Evolutionary conservation across 2,888 invertebrate genomes (phyloP).

Genomic region (Artemia sinica): DNA sequence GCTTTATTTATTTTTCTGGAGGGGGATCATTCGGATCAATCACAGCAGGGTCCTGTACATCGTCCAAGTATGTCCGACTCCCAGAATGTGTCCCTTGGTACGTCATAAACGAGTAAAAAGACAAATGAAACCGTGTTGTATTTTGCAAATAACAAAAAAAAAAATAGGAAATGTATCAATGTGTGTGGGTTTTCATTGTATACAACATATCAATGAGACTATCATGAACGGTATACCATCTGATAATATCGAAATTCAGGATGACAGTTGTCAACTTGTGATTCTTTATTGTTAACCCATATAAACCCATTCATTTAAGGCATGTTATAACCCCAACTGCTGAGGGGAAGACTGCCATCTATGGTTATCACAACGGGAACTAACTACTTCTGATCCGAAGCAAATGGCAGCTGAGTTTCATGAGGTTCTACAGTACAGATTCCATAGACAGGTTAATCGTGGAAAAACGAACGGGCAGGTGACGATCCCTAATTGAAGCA

Average conservation of each 20-base stretch:
- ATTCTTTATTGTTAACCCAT: slow-evolving; percentile 7
- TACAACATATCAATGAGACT: neutral
- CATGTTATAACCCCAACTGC: neutral
- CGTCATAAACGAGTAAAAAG: too few species aligned
- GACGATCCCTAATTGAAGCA: slow-evolving; percentile 11
- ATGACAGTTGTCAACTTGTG: slow-evolving; percentile 13
- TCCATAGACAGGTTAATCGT: neutral
- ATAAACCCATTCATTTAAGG: slow-evolving; percentile 12
- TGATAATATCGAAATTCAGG: neutral
- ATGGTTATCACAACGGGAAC: neutral
- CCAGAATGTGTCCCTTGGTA: too few species aligned
- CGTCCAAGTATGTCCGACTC: too few species aligned
- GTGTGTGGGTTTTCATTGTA: neutral
- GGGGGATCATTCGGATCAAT: too few species aligned
- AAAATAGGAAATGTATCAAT: too few species aligned
- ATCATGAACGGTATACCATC: neutral
- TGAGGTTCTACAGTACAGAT: neutral
- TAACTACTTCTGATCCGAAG: slow-evolving; percentile 11
- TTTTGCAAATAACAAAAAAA: too few species aligned
- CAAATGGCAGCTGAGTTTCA: neutral
- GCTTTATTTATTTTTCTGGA: too few species aligned
- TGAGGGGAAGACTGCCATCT: neutral
- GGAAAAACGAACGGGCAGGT: neutral
- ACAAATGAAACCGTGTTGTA: too few species aligned
- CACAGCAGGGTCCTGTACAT: too few species aligned